Evolutionary conservation across 2,113 vertebrate species (phyloP), one percentile per base, ranked within the genome.

Genomic region (Ahaetulla prasina): DNA sequence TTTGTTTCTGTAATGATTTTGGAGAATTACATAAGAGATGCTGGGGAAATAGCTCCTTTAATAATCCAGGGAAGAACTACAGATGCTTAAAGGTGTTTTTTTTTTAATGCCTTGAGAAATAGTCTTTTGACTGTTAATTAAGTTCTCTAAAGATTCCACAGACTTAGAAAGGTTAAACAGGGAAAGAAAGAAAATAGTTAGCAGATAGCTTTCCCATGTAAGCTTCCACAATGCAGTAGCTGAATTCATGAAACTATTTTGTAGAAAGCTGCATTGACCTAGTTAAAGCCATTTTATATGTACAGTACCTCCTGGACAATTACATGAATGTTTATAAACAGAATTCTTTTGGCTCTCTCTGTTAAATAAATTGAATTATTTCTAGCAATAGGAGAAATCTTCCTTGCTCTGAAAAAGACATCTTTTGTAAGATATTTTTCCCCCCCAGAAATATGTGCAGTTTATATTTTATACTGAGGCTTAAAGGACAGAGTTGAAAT

Each of bases 251-350:
- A 88, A 87, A 90, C 50, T n/a, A 39, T 27, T 39, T 85, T 18
- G 63, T n/a, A 85, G 52, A 91, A 54, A 93, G 91, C 92, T 91
- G 93, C 23, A 0, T 10, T 96, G 96, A 95, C 95, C 95, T 95
- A 96, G 92, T 96, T 97, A 95, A 35, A 95, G 93, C 55, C 95
- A 90, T 92, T 96, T 95, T 91, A 45, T 57, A 35, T n/a, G 54
- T 91, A n/a, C n/a, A n/a, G n/a, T n/a, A 5, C 89, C 92, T 94
- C 91, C 2, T 50, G 85, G 92, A 94, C 85, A 95, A 80, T 95
- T 94, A 47, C 92, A 95, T 68, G 87, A 95, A 80, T 90, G 96
- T 96, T 89, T 86, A 94, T 35, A 93, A 95, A 95, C 54, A 95
- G 47, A 87, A 52, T 39, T 92, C 74, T 89, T 90, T 92, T 94